Conservation (phyloP, 1,140 invertebrate genomes). For the Harpegnathos saltator region DNA sequence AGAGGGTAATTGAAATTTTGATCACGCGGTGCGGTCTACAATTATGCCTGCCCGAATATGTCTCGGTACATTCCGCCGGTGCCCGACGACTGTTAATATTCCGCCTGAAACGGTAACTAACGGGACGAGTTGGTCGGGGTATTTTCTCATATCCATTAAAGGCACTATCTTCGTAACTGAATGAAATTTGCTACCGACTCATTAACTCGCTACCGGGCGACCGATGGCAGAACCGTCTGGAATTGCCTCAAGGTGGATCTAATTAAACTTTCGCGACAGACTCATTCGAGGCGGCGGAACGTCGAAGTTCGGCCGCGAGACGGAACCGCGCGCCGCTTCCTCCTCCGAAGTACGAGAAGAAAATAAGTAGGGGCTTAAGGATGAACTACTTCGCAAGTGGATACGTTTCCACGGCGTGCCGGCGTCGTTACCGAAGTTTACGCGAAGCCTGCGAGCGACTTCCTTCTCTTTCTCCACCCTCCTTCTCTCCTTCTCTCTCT, state of each 20-base stretch:
- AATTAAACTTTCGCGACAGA: constrained; percentile 61
- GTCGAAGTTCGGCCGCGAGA: constrained; percentile 52
- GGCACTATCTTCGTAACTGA: constrained; percentile 38
- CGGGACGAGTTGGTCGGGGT: constrained; percentile 19
- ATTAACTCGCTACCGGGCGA: constrained; percentile 50
- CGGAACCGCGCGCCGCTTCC: constrained; percentile 21
- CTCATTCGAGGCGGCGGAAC: constrained; percentile 37
- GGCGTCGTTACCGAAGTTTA: constrained; percentile 38
- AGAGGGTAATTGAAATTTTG: background rate
- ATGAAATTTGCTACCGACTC: constrained; percentile 59
- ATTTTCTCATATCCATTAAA: constrained; percentile 51
- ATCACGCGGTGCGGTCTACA: no score
- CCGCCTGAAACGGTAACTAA: background rate
- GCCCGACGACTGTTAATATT: no score
- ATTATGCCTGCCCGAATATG: no score
- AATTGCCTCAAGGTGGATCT: constrained; percentile 55
- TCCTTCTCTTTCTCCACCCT: no score
- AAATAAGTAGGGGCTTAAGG: constrained; percentile 49
- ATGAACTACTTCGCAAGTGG: constrained; percentile 29
- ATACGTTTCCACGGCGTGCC: constrained; percentile 40
- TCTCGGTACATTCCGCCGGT: no score
- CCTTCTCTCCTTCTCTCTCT: no score
- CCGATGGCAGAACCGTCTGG: constrained; percentile 43
- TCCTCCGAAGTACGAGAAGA: constrained; percentile 40
- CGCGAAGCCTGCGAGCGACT: background rate